Conservation (phyloP, 2,113 vertebrate species). For the Emydocephalus ijimae region DNA sequence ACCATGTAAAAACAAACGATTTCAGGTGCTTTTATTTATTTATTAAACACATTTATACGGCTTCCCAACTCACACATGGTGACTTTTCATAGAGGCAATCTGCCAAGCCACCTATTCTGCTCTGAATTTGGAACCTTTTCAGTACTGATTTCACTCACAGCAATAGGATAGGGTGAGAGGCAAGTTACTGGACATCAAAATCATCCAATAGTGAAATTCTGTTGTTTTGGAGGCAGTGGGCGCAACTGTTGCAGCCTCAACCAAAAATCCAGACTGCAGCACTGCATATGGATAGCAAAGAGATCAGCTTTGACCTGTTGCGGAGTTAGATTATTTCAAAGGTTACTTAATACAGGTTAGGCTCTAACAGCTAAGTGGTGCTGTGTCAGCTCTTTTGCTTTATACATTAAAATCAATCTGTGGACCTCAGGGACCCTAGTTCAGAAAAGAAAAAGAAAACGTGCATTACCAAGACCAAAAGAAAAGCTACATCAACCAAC, state of each 20-base stretch:
- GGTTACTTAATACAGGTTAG: not conserved
- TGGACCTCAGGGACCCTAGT: not conserved
- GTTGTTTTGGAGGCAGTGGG: not conserved
- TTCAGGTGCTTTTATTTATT: not conserved
- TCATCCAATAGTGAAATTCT: not conserved
- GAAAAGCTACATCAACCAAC: not conserved
- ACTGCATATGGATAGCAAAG: not conserved
- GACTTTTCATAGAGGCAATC: not conserved
- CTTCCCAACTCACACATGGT: not conserved
- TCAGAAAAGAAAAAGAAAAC: not conserved
- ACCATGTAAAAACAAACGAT: not conserved
- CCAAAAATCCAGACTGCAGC: not conserved
- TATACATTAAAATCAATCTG: not conserved
- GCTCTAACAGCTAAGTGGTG: not conserved
- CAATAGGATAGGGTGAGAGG: not conserved
- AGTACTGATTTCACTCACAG: not conserved
- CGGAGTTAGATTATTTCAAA: not conserved
- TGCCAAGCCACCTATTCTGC: not conserved
- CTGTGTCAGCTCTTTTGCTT: not conserved
- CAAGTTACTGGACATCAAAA: not conserved
- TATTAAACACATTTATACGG: not conserved
- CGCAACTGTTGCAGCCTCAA: not conserved
- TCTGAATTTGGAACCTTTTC: not conserved
- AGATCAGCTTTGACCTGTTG: not conserved
- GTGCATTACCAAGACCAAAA: not conserved